A percentile compares a stretch with the other conserved stretches of the same genome.
phyloP scores from a whole-genome alignment of 2,797 vertebrate genomes.

The Anguilla obscura region DNA sequence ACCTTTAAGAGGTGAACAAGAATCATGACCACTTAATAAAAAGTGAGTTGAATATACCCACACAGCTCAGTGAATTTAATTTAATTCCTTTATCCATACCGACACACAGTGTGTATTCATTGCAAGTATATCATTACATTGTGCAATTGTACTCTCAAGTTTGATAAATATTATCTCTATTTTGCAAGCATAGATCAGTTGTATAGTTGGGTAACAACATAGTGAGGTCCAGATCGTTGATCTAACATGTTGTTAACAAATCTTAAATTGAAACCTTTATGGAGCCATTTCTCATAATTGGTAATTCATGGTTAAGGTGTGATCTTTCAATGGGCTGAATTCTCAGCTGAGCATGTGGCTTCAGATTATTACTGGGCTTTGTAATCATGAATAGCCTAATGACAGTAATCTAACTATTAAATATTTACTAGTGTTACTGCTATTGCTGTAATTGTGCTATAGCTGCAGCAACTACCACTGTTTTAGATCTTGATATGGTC shows the following conservation, averaged over 20 bases:
- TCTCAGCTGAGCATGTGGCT: background rate
- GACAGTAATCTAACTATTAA: background rate
- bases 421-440: background rate
- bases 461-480: background rate
- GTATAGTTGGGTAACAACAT: background rate
- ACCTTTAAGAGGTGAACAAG: background rate
- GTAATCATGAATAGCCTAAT: background rate
- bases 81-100: background rate
- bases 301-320: background rate
- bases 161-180: background rate
- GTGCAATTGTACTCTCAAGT: background rate
- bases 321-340: background rate
- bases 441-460: background rate
- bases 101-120: background rate
- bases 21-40: conserved; percentile 1
- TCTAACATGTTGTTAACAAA: background rate
- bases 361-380: background rate
- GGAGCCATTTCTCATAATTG: background rate
- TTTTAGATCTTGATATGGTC: background rate
- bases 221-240: background rate
- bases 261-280: background rate
- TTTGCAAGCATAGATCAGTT: background rate
- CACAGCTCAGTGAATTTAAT: background rate
- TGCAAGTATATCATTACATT: background rate
- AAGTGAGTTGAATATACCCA: background rate